Percentiles rank a stretch among this genome's conserved stretches.
These are phyloP conservation scores for Meandrusa payeni DNA, from an alignment of 2,888 invertebrate genomes.

Conservation along the genomic window DNA sequence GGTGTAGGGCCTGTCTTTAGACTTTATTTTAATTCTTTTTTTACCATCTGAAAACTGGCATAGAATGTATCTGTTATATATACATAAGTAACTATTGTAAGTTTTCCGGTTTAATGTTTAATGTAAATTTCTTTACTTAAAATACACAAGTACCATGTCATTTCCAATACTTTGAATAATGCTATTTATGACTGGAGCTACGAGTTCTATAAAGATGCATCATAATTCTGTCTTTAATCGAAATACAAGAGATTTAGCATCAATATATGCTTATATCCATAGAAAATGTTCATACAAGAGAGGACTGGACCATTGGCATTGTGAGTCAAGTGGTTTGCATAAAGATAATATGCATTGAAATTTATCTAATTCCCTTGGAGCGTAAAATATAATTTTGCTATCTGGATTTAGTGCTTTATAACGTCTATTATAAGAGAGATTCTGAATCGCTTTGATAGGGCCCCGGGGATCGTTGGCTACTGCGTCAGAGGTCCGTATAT, in stretches of 20 bases:
- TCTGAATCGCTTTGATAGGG: constrained; percentile 40
- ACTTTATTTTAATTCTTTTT: too few relatives aligned
- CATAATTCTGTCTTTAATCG: constrained; percentile 48
- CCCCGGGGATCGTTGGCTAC: constrained; percentile 69
- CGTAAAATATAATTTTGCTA: constrained; percentile 45
- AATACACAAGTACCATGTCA: too few relatives aligned
- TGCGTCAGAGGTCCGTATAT: constrained; percentile 71
- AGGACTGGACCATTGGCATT: constrained; percentile 68
- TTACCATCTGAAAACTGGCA: too few relatives aligned
- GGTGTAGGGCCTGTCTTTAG: too few relatives aligned
- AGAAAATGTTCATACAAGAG: constrained; percentile 66
- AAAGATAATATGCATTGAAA: constrained; percentile 79
- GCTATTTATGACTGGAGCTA: constrained; percentile 25
- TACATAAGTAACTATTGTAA: too few relatives aligned
- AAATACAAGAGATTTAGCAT: constrained; percentile 64
- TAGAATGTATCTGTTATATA: too few relatives aligned
- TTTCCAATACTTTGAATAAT: constrained; percentile 7
- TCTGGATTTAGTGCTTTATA: constrained; percentile 45
- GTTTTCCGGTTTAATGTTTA: too few relatives aligned
- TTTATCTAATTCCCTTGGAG: constrained; percentile 50
- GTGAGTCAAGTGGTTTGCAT: constrained; percentile 78
- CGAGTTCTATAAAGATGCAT: constrained; percentile 42
- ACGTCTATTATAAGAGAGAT: constrained; percentile 41
- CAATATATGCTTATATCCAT: constrained; percentile 70
- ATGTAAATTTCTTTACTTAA: too few relatives aligned